Base-by-base conservation (phyloP, 2,888 invertebrate genomes). In the Lasioglossum calceatum region DNA sequence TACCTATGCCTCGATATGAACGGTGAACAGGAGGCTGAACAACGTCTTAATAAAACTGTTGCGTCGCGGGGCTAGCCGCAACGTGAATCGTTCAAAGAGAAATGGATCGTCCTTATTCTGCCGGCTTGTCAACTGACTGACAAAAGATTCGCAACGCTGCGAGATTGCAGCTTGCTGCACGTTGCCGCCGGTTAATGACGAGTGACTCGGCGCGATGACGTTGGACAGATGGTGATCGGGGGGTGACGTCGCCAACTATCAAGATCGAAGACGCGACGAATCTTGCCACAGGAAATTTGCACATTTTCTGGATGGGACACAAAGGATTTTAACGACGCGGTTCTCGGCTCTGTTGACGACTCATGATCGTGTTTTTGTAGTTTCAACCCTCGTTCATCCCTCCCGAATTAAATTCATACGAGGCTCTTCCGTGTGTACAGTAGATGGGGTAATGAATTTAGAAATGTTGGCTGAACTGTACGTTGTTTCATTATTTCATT, bases 141-240 rank as follows among this genome's bases (percentile, higher is more conserved):
- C 79, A 84, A 77, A 84, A 47, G 54, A 75, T 77, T 71, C 64
- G 83, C 77, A 74, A 77, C 27, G 61, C 58, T 23, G 54, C 36
- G 19, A 64, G n/a, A 27, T 76, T 77, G 44, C 67, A 23, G 10
- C 42, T 14, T 14, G 70, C 36, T 42, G 39, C 39, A 42, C 23
- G 42, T 54, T n/a, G 54, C 54, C 54, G 36, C n/a, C 12, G 23
- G 42, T 39, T 32, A 50, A 64, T 77, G 80, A 85, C 77, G 70
- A 77, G 79, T 77, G 85, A 82, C 77, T 80, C 32, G 32, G 42
- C 32, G 50, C 16, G 4, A 71, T 64, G n/a, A 54, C 67, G 64
- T 81, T 61, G 42, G 84, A 67, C 80, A 84, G 85, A 85, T 79
- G 79, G 74, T 71, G 61, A 77, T 81, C 75, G 54, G 39, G 39